phyloP scores from a whole-genome alignment of 2,888 invertebrate genomes.

The Megaustenia siamemsis region DNA sequence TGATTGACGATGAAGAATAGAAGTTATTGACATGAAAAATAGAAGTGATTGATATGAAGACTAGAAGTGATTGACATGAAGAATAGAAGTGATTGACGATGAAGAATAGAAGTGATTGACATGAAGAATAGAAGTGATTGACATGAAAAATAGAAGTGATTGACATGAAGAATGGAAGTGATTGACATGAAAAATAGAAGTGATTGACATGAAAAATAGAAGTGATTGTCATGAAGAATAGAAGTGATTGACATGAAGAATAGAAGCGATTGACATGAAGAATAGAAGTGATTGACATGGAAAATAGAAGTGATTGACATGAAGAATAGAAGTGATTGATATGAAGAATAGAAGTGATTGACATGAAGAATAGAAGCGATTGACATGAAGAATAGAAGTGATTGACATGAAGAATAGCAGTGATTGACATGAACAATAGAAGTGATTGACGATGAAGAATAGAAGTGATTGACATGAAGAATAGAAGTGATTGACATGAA shows the following conservation, averaged over 20 bases:
- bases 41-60: neutral
- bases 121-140: neutral
- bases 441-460: neutral
- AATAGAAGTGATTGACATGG: neutral
- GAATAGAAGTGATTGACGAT: neutral
- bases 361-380: too few relatives aligned
- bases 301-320: neutral
- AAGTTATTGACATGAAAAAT: too few relatives aligned
- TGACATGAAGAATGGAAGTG: neutral
- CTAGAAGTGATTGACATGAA: neutral
- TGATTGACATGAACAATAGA: neutral
- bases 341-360: neutral
- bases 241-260: neutral
- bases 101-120: neutral
- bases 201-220: too few relatives aligned
- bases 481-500: too few relatives aligned
- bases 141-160: neutral
- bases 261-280: too few relatives aligned
- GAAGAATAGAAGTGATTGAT: neutral
- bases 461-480: too few relatives aligned
- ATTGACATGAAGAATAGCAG: neutral
- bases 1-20: neutral
- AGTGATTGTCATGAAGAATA: neutral
- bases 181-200: neutral
- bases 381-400: too few relatives aligned